These are phyloP conservation scores for Epinephelus awoara DNA, from an alignment of 2,797 vertebrate genomes.

Conservation along the genomic window DNA sequence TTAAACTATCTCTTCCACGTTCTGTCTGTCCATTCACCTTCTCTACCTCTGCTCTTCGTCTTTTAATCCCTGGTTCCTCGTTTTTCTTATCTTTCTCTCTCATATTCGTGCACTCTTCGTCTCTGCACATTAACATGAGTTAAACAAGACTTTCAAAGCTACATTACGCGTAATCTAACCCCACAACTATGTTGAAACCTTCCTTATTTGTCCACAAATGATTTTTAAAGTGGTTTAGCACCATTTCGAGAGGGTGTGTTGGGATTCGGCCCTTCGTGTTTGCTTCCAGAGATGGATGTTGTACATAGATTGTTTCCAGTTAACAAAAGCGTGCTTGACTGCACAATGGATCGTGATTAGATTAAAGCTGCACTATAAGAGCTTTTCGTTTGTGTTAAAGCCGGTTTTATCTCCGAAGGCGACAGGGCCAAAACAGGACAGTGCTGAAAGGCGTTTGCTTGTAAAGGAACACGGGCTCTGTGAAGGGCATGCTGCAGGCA, in stretches of 20 bases:
- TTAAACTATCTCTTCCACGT: slow-evolving; percentile 14
- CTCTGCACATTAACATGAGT: slow-evolving; percentile 5
- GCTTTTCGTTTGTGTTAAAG: slow-evolving; percentile 78
- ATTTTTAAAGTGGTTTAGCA: slow-evolving; percentile 71
- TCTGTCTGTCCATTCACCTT: slow-evolving; percentile 22
- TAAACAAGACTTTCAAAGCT: slow-evolving; percentile 37
- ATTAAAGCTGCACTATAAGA: slow-evolving; percentile 81
- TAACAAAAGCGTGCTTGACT: slow-evolving; percentile 83
- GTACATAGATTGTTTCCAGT: slow-evolving; percentile 83
- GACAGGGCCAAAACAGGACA: slow-evolving; percentile 70
- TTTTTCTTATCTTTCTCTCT: slow-evolving; percentile 27
- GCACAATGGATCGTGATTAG: slow-evolving; percentile 82
- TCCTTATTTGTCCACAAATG: slow-evolving; percentile 55
- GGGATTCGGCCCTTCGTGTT: slow-evolving; percentile 70
- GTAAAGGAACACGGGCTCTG: slow-evolving; percentile 33
- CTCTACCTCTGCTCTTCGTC: not conserved
- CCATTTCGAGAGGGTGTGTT: slow-evolving; percentile 61
- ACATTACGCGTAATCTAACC: slow-evolving; percentile 22
- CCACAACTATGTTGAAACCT: slow-evolving; percentile 27
- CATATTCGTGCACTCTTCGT: not conserved
- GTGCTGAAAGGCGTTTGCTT: slow-evolving; percentile 54
- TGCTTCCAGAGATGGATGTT: slow-evolving; percentile 81
- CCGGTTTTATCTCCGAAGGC: slow-evolving; percentile 73
- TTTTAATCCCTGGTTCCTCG: slow-evolving; percentile 2
- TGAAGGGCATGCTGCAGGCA: slow-evolving; percentile 49